phyloP scores from a whole-genome alignment of 2,113 vertebrate species.

The Callorhinus ursinus region DNA sequence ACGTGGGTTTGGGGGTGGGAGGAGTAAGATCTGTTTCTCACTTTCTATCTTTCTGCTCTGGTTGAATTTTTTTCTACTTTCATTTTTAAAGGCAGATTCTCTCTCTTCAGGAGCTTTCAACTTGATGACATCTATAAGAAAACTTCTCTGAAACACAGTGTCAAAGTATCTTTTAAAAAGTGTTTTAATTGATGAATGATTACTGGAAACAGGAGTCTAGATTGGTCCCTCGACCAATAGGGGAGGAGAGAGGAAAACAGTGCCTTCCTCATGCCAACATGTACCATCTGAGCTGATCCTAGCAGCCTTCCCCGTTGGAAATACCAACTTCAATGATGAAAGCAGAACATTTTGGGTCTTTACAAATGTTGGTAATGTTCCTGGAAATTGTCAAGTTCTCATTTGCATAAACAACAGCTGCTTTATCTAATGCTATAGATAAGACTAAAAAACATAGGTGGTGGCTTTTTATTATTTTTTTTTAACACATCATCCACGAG shows the following conservation, averaged over 20 bases:
- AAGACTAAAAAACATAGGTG: neutral
- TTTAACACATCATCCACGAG: neutral
- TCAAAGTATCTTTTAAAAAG: slow-evolving; percentile 35
- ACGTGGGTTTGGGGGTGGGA: neutral
- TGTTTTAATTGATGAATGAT: neutral
- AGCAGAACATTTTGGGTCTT: neutral
- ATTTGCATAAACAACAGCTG: slow-evolving; percentile 32
- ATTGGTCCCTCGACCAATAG: neutral
- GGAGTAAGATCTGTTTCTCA: neutral
- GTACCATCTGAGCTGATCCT: neutral
- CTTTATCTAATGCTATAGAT: slow-evolving; percentile 30
- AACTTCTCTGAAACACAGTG: neutral
- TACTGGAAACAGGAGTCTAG: neutral
- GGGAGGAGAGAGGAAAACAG: neutral
- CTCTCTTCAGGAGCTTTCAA: neutral
- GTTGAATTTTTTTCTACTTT: neutral
- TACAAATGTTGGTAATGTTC: slow-evolving; percentile 5
- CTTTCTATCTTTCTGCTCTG: neutral
- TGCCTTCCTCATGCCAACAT: neutral
- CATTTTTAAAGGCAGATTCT: neutral
- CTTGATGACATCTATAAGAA: neutral
- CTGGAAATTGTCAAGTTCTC: slow-evolving; percentile 40
- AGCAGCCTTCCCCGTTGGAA: neutral
- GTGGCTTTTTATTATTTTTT: neutral
- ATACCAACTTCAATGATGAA: neutral